Percentiles rank a stretch among this genome's conserved stretches.
phyloP scores from a whole-genome alignment of 2,113 vertebrate species.

The Furnarius figulus region DNA sequence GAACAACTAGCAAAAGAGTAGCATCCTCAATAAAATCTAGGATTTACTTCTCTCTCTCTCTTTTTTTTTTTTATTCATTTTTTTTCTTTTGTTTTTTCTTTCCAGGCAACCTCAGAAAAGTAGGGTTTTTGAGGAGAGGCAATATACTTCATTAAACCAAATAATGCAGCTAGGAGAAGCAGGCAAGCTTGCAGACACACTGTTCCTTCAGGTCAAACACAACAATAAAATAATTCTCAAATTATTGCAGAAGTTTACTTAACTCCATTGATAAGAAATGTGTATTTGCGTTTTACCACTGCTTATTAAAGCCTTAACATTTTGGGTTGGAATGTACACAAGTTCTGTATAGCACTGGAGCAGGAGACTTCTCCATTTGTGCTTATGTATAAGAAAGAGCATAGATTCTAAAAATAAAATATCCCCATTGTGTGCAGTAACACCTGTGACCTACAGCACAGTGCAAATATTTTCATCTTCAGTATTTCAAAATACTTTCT shows the following conservation, averaged over 20 bases:
- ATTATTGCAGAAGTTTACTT: background rate
- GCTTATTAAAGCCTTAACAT: background rate
- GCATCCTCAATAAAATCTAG: background rate
- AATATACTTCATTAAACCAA: conserved; percentile 23
- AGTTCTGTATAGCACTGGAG: background rate
- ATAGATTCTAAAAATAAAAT: background rate
- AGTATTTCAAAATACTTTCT: too few species aligned
- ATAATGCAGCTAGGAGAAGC: background rate
- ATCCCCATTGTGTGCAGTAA: background rate
- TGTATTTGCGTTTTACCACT: background rate
- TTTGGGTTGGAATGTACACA: background rate
- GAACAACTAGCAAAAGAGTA: background rate
- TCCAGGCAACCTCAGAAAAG: background rate
- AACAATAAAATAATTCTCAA: background rate
- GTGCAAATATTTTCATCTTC: too few species aligned
- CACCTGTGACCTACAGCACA: too few species aligned
- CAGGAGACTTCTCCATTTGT: background rate
- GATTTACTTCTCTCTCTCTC: background rate
- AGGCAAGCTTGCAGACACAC: background rate
- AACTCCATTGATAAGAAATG: background rate
- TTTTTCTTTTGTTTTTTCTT: background rate
- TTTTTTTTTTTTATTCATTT: too few species aligned
- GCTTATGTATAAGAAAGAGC: background rate
- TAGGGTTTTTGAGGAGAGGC: background rate
- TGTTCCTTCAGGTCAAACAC: background rate